Conservation (phyloP, 2,888 invertebrate genomes). For the Danaus chrysippus region DNA sequence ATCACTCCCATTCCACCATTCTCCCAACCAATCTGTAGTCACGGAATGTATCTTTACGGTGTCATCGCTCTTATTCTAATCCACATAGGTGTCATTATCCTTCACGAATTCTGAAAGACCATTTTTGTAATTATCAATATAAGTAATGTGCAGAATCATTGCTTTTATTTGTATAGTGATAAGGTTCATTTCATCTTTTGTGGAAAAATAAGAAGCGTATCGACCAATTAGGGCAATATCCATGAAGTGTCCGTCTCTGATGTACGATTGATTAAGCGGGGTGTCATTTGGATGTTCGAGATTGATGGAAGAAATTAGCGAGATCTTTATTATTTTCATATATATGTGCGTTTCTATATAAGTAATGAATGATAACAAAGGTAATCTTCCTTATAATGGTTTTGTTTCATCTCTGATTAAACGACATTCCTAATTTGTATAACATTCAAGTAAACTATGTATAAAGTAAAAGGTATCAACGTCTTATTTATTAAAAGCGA, state of each 20-base stretch:
- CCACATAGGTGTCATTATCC: conserved; percentile 36
- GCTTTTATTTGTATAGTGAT: conserved; percentile 15
- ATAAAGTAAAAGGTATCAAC: background rate
- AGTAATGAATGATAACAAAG: background rate
- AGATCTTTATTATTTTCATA: conserved; percentile 9
- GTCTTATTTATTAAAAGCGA: background rate
- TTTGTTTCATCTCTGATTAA: background rate
- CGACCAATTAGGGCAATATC: conserved; percentile 36
- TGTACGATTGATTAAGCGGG: conserved; percentile 59
- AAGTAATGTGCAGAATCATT: conserved; percentile 9
- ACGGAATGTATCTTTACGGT: conserved; percentile 27
- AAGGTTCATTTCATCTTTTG: conserved; percentile 19
- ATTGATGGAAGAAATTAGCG: conserved; percentile 43
- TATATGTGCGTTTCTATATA: background rate
- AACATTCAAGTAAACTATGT: background rate
- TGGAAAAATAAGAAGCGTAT: conserved; percentile 6
- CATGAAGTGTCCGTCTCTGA: conserved; percentile 43
- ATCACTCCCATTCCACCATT: conserved; percentile 52
- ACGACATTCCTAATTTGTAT: background rate
- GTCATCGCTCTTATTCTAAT: conserved; percentile 30
- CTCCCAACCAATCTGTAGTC: conserved; percentile 43
- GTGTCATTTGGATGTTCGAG: conserved; percentile 46
- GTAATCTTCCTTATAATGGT: background rate
- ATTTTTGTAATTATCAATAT: conserved; percentile 17
- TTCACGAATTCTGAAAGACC: conserved; percentile 9